phyloP scores from a whole-genome alignment of 2,797 vertebrate species.

The Streptopelia turtur region DNA sequence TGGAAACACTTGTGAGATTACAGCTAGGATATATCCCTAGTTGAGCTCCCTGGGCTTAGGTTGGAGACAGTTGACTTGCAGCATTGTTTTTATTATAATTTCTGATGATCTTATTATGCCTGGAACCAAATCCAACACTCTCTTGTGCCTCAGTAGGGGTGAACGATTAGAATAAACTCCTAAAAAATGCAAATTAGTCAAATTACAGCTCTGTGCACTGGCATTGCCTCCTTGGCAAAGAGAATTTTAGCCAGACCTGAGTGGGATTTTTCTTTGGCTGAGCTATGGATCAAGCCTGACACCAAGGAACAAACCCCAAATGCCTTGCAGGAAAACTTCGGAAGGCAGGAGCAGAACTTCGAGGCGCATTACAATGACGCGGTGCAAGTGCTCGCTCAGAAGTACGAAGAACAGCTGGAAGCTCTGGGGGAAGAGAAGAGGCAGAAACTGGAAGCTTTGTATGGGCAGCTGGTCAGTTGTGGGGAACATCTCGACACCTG shows the following conservation, averaged over 20 bases:
- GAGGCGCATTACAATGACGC: conserved; percentile 92
- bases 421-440: conserved; percentile 90
- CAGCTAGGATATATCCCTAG: not conserved
- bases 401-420: conserved; percentile 84
- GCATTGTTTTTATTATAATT: not conserved
- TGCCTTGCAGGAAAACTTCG: conserved; percentile 91
- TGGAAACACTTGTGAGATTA: not conserved
- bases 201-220: not conserved
- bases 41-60: not conserved
- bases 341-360: conserved; percentile 92
- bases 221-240: not conserved
- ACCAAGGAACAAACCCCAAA: not conserved
- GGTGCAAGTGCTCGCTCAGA: conserved; percentile 88
- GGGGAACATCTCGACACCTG: conserved; percentile 87
- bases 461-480: conserved; percentile 88
- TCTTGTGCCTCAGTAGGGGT: not conserved
- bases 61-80: not conserved
- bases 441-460: conserved; percentile 88
- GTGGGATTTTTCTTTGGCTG: not conserved
- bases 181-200: not conserved
- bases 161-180: not conserved
- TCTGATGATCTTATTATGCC: not conserved
- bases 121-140: not conserved
- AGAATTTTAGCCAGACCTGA: not conserved
- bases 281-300: not conserved